A percentile compares a stretch with the other conserved stretches of the same genome.
Conservation (phyloP, 2,888 invertebrate species). For the Seira ritae region DNA sequence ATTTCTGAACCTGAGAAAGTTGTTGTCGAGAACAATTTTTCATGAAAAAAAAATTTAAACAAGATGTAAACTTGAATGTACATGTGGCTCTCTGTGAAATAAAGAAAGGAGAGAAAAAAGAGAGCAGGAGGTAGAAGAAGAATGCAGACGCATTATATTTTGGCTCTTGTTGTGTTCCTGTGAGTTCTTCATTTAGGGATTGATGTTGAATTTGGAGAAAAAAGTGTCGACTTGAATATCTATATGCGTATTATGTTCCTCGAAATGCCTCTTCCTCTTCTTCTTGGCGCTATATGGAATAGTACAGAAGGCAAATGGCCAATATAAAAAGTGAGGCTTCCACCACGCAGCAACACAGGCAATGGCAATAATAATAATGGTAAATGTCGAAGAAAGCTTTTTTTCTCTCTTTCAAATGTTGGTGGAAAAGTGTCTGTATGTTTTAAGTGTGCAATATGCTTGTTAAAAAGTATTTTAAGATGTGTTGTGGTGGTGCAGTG, state of each 20-base stretch:
- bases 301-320: conserved; percentile 72
- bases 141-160: conserved; percentile 16
- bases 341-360: too few relatives aligned
- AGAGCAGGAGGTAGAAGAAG: conserved; percentile 16
- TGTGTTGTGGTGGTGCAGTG: conserved; percentile 16
- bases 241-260: conserved; percentile 25
- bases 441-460: conserved; percentile 5
- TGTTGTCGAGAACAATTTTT: conserved; percentile 33
- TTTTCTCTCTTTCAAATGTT: not conserved
- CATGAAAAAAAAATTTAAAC: conserved; percentile 8
- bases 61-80: conserved; percentile 29
- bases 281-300: conserved; percentile 18
- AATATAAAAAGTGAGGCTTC: conserved; percentile 59
- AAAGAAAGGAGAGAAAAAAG: conserved; percentile 14
- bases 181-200: conserved; percentile 16
- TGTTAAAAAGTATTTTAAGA: conserved; percentile 51
- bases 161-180: conserved; percentile 16
- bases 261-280: conserved; percentile 53
- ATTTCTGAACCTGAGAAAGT: conserved; percentile 38
- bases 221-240: conserved; percentile 16
- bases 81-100: conserved; percentile 17
- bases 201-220: conserved; percentile 16
- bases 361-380: conserved; percentile 63
- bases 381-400: conserved; percentile 31
- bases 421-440: not conserved